These are phyloP conservation scores for Wiebesia pumilae DNA, from an alignment of 1,140 invertebrate genomes.

Conservation along the genomic window DNA sequence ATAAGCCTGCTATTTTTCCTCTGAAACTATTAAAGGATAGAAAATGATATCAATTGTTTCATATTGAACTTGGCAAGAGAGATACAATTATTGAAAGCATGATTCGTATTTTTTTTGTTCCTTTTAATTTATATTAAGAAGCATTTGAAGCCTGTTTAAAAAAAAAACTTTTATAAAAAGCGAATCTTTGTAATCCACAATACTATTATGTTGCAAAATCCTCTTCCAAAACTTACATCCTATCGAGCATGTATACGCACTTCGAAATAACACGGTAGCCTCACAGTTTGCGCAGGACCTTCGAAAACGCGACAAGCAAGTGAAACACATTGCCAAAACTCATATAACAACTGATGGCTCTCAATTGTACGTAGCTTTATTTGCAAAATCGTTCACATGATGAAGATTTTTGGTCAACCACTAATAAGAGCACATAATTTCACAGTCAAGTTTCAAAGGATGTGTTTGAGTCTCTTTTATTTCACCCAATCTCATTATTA, in stretches of 20 bases:
- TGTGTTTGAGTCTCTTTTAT: background rate
- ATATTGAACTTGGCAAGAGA: background rate
- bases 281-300: conserved; percentile 40
- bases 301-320: conserved; percentile 69
- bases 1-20: too few species aligned
- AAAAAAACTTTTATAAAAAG: conserved; percentile 7
- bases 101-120: background rate
- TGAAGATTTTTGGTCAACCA: conserved; percentile 1
- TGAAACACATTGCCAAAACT: conserved; percentile 57
- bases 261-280: background rate
- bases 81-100: background rate
- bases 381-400: background rate
- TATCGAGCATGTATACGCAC: background rate
- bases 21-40: background rate
- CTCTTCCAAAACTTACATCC: background rate
- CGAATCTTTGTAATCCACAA: background rate
- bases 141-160: background rate
- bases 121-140: background rate
- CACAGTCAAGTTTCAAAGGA: conserved; percentile 2
- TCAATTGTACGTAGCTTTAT: background rate
- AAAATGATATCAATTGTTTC: background rate
- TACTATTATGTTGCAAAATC: background rate
- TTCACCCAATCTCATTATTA: background rate
- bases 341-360: background rate
- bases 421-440: conserved; percentile 1